phyloP scores from a whole-genome alignment of 2,113 vertebrate genomes.

The Dissostichus mawsoni region DNA sequence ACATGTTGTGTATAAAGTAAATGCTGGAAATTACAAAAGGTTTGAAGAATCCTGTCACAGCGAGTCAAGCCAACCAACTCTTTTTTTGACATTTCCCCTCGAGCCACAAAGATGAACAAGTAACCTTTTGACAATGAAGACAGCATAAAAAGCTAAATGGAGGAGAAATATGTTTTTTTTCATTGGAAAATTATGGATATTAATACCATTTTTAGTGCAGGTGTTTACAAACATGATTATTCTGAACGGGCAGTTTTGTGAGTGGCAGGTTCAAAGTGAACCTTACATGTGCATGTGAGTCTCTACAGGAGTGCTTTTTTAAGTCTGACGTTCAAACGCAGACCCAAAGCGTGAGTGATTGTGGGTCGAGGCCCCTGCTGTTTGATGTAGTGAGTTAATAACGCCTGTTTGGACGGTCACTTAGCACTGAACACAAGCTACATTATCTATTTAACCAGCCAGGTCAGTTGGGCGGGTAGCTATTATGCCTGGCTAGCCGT shows the following conservation, averaged over 20 bases:
- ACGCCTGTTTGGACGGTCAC: slow-evolving; percentile 20
- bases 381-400: slow-evolving; percentile 10
- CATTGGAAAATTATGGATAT: not conserved
- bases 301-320: slow-evolving; percentile 44
- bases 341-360: not conserved
- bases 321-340: not conserved
- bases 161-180: not conserved
- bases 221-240: slow-evolving; percentile 32
- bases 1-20: not conserved
- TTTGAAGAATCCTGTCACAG: slow-evolving; percentile 25
- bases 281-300: not conserved
- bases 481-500: slow-evolving; percentile 35
- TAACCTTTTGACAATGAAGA: slow-evolving; percentile 1
- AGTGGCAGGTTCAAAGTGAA: slow-evolving; percentile 49
- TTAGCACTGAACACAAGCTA: slow-evolving; percentile 57
- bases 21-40: slow-evolving; percentile 39
- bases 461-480: slow-evolving; percentile 44
- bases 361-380: not conserved
- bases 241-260: slow-evolving; percentile 56
- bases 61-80: slow-evolving; percentile 9
- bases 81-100: not conserved
- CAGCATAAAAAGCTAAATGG: not conserved
- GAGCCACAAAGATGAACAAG: slow-evolving; percentile 22
- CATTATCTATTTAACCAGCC: slow-evolving; percentile 40
- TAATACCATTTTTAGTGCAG: not conserved